A percentile compares a stretch with the other conserved stretches of the same genome.
Evolutionary conservation across 2,888 invertebrate species (phyloP).

Genomic region (Parasteatoda lunata): DNA sequence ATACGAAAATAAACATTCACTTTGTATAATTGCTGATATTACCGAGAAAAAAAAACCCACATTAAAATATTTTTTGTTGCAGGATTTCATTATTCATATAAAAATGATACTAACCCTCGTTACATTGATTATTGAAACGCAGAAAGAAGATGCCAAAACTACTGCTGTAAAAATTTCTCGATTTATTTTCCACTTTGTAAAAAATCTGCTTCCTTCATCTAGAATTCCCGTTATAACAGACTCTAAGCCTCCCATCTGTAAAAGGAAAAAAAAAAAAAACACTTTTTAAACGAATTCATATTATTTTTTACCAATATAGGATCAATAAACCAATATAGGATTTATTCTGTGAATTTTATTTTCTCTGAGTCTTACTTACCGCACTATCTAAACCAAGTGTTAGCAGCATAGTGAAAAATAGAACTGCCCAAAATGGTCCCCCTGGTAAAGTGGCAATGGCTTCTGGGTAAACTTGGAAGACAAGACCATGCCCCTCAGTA

Average conservation of each 20-base stretch:
- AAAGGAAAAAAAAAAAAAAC: not conserved
- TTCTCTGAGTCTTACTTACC: slow-evolving; percentile 76
- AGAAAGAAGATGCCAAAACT: slow-evolving; percentile 80
- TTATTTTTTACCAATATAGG: too few relatives aligned
- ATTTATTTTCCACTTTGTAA: slow-evolving; percentile 80
- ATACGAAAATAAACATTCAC: too few relatives aligned
- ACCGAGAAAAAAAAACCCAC: too few relatives aligned
- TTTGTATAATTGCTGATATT: too few relatives aligned
- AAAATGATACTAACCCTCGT: slow-evolving; percentile 79
- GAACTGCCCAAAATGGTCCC: slow-evolving; percentile 84
- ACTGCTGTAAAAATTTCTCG: slow-evolving; percentile 85
- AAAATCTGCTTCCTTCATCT: slow-evolving; percentile 82
- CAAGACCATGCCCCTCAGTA: slow-evolving; percentile 71
- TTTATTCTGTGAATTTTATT: too few relatives aligned
- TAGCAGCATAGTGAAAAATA: slow-evolving; percentile 87
- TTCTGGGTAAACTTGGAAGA: slow-evolving; percentile 86
- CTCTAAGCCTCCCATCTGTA: slow-evolving; percentile 89
- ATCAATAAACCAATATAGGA: too few relatives aligned
- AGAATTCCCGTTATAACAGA: slow-evolving; percentile 87
- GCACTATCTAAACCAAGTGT: slow-evolving; percentile 86
- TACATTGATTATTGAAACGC: slow-evolving; percentile 83
- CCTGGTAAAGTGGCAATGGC: slow-evolving; percentile 85
- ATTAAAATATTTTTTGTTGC: not conserved
- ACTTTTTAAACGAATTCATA: too few relatives aligned
- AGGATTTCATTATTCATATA: not conserved